Evolutionary conservation across 2,797 vertebrate genomes (phyloP), one percentile per base, ranked within the genome.

Genomic region (Malacoraja senta): DNA sequence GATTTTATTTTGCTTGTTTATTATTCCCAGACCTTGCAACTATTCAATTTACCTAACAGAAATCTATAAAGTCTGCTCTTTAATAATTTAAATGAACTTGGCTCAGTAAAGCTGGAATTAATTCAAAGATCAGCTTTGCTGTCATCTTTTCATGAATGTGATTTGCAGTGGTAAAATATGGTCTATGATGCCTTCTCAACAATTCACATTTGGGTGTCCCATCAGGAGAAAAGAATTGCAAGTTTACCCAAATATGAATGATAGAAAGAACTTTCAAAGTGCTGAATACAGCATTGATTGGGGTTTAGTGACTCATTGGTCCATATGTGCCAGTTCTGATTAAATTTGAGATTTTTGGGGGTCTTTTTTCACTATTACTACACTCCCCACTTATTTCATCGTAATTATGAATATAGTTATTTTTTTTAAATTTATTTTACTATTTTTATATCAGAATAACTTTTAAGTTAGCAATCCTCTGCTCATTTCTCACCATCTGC

Each of bases 51-150:
- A 61, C 12, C 1, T 88, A 3, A 71, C 1, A 71, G 26, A 88
- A 72, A 35, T 72, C 88, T 72, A 29, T 61, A n/a, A 63, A 29
- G 58, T 32, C 29, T 26, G n/a, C 61, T n/a, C 4, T 63, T 26
- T 15, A 61, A 86, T 63, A 83, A 0, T 21, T 68, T 71, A 58
- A n/a, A 58, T 94, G 86, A 91, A 88, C 94, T 94, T 29, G 58
- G 2, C 58, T 86, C 24, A 63, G 58, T 81, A 81, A 81, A 44
- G 15, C 1, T 32, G 63, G 63, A 78, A 21, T 61, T 63, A 86
- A 6, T n/a, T 86, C 61, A 12, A 61, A 63, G 58, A 13, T 26
- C 24, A 63, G 26, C 58, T n/a, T 61, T 86, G 83, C 15, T 4
- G 1, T 13, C 26, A 6, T 6, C 26, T 61, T 61, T 61, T 61